These are phyloP conservation scores for Physeter macrocephalus DNA, from an alignment of 2,113 vertebrate species.

Conservation along the genomic window DNA sequence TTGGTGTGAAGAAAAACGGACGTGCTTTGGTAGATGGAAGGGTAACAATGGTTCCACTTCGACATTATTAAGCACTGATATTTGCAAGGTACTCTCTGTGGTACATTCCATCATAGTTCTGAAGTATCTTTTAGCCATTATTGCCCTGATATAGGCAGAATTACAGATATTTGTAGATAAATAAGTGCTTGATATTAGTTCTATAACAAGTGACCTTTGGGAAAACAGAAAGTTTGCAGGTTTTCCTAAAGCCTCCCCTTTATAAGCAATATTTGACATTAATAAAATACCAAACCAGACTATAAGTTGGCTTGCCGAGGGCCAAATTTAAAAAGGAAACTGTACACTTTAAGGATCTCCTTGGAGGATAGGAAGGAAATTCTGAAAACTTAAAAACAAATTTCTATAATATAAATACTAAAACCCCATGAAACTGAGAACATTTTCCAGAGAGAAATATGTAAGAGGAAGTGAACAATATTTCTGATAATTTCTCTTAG, in stretches of 20 bases:
- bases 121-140: neutral
- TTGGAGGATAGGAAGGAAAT: neutral
- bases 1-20: neutral
- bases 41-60: fast-evolving
- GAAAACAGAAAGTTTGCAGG: neutral
- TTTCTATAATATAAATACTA: neutral
- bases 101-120: neutral
- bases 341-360: neutral
- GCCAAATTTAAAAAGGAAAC: neutral
- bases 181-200: neutral
- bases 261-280: neutral
- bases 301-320: neutral
- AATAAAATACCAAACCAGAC: neutral
- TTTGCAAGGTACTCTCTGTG: fast-evolving
- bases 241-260: neutral
- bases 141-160: neutral
- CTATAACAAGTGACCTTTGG: neutral
- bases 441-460: neutral
- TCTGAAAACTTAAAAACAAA: conserved; percentile 37
- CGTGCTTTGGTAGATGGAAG: neutral
- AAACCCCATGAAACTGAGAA: neutral
- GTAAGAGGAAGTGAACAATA: neutral
- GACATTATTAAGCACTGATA: fast-evolving
- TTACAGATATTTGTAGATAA: neutral
- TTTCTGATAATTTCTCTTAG: neutral